phyloP scores from a whole-genome alignment of 1,140 invertebrate species.

The Drosophila jambulina region DNA sequence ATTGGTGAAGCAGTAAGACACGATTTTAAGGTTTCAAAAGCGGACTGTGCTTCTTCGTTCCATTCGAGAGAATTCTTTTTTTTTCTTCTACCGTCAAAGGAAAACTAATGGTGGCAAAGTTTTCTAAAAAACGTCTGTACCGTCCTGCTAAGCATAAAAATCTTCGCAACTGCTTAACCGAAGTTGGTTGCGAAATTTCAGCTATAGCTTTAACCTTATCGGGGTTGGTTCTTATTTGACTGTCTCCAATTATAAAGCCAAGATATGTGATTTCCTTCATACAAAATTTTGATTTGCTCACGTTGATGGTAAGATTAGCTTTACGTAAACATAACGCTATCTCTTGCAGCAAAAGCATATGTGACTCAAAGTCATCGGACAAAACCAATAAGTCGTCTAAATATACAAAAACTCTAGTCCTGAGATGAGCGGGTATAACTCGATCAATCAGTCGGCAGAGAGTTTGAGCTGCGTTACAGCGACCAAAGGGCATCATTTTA shows the following conservation, averaged over 20 bases:
- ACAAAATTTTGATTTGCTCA: not conserved
- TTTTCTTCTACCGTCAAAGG: not conserved
- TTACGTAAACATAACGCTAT: constrained; percentile 11
- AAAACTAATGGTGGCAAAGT: not conserved
- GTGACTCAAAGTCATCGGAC: constrained; percentile 82
- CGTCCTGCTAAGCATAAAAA: not conserved
- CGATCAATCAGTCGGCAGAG: no score
- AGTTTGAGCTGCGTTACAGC: no score
- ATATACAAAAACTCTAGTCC: constrained; percentile 68
- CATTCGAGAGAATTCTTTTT: not conserved
- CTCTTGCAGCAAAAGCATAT: no score
- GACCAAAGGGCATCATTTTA: not conserved
- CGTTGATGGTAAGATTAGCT: constrained; percentile 30
- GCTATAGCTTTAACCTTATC: not conserved
- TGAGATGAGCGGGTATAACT: not conserved
- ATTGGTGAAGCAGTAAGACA: no score
- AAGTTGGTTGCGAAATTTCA: not conserved
- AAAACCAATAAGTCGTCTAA: no score
- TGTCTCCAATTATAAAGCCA: not conserved
- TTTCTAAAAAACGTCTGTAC: not conserved
- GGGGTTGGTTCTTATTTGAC: not conserved
- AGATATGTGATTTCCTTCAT: no score
- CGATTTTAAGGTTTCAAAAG: not conserved
- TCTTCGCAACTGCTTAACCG: not conserved
- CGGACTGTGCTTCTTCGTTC: not conserved